A percentile compares a stretch with the other conserved stretches of the same genome.
These are phyloP conservation scores for Chelon auratus DNA, from an alignment of 2,797 vertebrate species.

Conservation along the genomic window DNA sequence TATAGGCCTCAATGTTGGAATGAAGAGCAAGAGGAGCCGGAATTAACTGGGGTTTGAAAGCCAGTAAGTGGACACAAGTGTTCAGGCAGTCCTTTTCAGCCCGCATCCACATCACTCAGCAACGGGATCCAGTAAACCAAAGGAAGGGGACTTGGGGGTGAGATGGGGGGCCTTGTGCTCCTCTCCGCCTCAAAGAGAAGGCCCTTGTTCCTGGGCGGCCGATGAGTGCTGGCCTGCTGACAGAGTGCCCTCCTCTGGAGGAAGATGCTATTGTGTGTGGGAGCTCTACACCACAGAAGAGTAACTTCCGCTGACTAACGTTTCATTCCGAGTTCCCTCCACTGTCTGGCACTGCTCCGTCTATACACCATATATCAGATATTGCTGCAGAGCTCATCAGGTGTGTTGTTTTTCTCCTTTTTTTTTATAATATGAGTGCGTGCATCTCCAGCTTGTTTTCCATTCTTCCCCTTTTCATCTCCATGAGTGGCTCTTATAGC, in stretches of 20 bases:
- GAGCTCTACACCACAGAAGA: conserved; percentile 32
- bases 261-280: conserved; percentile 68
- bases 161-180: conserved; percentile 39
- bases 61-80: conserved; percentile 32
- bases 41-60: conserved; percentile 27
- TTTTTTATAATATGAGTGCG: conserved; percentile 20
- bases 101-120: conserved; percentile 74
- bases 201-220: conserved; percentile 71
- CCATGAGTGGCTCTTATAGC: conserved; percentile 45
- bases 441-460: conserved; percentile 44
- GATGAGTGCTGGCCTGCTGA: conserved; percentile 79
- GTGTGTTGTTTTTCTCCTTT: conserved; percentile 7
- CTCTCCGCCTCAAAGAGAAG: conserved; percentile 64
- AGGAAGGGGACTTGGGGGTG: conserved; percentile 63
- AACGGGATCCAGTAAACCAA: conserved; percentile 83
- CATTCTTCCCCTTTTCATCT: conserved; percentile 45
- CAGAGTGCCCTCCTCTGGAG: conserved; percentile 68
- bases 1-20: background rate
- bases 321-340: conserved; percentile 57
- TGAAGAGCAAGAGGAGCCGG: conserved; percentile 6
- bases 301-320: conserved; percentile 59
- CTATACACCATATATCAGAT: conserved; percentile 34
- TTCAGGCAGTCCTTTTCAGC: conserved; percentile 33
- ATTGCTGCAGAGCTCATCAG: conserved; percentile 23
- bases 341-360: conserved; percentile 45